Percentiles rank a stretch among this genome's conserved stretches.
Conservation (phyloP, 2,888 invertebrate species). For the Leptopilina drosophilae region DNA sequence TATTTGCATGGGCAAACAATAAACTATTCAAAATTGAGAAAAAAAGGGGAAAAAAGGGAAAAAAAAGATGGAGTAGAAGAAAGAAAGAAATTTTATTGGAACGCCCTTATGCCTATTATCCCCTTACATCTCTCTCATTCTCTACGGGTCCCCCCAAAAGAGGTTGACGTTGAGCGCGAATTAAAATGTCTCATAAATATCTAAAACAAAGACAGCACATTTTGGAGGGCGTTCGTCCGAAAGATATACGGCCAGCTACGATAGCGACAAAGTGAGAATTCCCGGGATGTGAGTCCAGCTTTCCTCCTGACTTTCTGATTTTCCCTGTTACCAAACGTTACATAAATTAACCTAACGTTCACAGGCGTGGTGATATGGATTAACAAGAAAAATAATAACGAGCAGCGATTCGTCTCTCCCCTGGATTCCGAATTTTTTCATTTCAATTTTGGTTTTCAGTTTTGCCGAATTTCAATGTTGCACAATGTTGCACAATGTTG, state of each 20-base stretch:
- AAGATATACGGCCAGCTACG: constrained; percentile 74
- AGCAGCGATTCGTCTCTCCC: constrained; percentile 17
- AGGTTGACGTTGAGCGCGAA: constrained; percentile 74
- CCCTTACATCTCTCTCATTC: constrained; percentile 60
- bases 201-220: constrained; percentile 76
- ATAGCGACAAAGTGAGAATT: constrained; percentile 55
- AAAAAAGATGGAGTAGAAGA: constrained; percentile 46
- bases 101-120: constrained; percentile 74
- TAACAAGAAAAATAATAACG: constrained; percentile 36
- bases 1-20: not conserved
- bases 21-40: constrained; percentile 51
- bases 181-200: constrained; percentile 78
- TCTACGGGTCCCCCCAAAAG: constrained; percentile 61
- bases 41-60: not conserved
- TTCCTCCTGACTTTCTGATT: constrained; percentile 37
- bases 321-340: constrained; percentile 37
- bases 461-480: too few relatives aligned
- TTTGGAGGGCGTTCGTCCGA: constrained; percentile 74
- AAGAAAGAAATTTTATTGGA: constrained; percentile 68
- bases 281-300: constrained; percentile 51
- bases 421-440: not conserved
- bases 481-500: too few relatives aligned
- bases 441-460: not conserved
- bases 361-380: constrained; percentile 38
- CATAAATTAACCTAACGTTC: constrained; percentile 41